Base-by-base conservation (phyloP, 2,113 vertebrate genomes). In the Microtus richardsoni region DNA sequence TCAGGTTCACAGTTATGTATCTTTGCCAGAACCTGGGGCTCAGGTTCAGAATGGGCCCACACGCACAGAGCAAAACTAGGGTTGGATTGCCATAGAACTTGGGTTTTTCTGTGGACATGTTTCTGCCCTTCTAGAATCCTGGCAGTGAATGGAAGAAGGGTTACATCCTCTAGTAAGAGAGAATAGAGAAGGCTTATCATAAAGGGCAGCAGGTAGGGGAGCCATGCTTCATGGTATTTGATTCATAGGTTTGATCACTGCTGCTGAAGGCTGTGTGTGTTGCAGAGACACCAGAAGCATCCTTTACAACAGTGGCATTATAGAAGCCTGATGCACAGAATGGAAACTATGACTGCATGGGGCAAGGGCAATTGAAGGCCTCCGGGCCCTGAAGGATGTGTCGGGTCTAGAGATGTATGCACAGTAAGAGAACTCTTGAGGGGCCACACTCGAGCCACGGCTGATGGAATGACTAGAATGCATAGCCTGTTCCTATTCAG, bases 241-340 rank as follows among this genome's bases (percentile, higher is more conserved):
- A 30, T 22, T 78, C 41, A 14, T 3, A 17, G 36, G 49, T 28
- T 91, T n/a, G 2, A 84, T 30, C 26, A 10, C 39, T 0, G 0
- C 1, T 7, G 24, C 6, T 33, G 44, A 44, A 52, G 26, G 49
- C 49, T 74, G 5, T 7, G 49, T 88, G 86, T 41, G 24, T n/a
- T 36, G 1, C 30, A 54, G 89, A 92, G 39, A 58, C n/a, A 14
- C 41, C 33, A 26, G 2, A 33, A n/a, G 44, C 30, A 47, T 8
- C 41, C 33, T 10, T 4, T 62, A 64, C 58, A 52, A 36, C 22
- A 12, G 0, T 0, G 66, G 41, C n/a, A 49, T 0, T 0, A 5
- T 16, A 49, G 75, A 68, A 49, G 60, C 12, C 71, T 4, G 6
- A 17, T 33, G 21, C 30, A 30, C 49, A 68, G 30, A 58, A 8